A percentile compares a stretch with the other conserved stretches of the same genome.
These are phyloP conservation scores for Torymus texanus DNA, from an alignment of 2,888 invertebrate genomes.

Conservation along the genomic window DNA sequence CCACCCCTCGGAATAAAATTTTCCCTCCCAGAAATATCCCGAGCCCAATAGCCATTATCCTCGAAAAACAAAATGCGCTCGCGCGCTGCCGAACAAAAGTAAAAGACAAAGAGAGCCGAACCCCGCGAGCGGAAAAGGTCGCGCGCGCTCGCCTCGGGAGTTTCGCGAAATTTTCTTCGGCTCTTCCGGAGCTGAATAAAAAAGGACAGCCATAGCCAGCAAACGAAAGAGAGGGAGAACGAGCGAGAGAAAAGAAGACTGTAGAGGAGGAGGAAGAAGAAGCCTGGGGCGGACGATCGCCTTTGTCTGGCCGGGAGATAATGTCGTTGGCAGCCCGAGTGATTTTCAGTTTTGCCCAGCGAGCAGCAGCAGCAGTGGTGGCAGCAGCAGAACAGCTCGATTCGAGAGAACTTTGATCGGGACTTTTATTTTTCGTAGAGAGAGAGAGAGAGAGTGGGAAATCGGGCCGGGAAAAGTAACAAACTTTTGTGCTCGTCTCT, in stretches of 20 bases:
- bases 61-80: no score
- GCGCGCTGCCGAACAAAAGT: constrained; percentile 6
- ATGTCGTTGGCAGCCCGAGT: constrained; percentile 51
- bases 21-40: constrained; percentile 5
- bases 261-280: no score
- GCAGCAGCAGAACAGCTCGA: no score
- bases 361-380: not conserved
- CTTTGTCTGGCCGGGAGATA: constrained; percentile 48
- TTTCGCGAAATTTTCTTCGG: constrained; percentile 31
- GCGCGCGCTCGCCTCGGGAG: constrained; percentile 1
- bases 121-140: not conserved
- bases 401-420: no score
- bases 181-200: not conserved
- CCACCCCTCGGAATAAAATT: not conserved
- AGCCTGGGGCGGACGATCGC: constrained; percentile 1
- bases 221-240: no score
- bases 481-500: no score
- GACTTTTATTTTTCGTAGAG: no score
- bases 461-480: no score
- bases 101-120: constrained; percentile 18
- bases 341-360: constrained; percentile 45
- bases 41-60: no score
- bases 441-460: no score
- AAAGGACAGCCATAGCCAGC: not conserved
- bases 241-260: no score